Evolutionary conservation across 1,140 invertebrate genomes (phyloP).

Genomic region (Agrilus planipennis): DNA sequence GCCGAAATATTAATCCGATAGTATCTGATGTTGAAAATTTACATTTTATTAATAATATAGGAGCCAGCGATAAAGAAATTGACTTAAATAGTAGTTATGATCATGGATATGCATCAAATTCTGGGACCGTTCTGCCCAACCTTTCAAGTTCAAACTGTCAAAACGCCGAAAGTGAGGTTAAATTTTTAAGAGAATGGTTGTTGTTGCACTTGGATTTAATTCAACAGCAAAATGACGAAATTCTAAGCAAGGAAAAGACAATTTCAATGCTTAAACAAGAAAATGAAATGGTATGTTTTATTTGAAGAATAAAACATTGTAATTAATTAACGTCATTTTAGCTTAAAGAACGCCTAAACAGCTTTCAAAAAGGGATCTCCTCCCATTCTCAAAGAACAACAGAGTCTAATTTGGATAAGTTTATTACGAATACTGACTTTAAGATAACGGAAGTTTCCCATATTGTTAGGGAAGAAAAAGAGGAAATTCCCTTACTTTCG

Average conservation of each 20-base stretch:
- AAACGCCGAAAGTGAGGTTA: constrained; percentile 43
- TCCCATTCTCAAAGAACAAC: too few species aligned
- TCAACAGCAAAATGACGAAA: constrained; percentile 59
- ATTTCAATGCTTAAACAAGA: constrained; percentile 47
- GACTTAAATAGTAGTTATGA: constrained; percentile 22
- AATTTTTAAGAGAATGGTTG: constrained; percentile 50
- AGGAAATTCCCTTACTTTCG: too few species aligned
- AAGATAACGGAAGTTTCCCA: too few species aligned
- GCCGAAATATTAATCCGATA: constrained; percentile 30
- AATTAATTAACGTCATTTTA: constrained; percentile 19
- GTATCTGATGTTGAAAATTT: constrained; percentile 22
- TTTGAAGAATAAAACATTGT: not conserved
- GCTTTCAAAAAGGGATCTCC: constrained; percentile 44
- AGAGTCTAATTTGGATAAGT: too few species aligned
- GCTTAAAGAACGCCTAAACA: constrained; percentile 43
- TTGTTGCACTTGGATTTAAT: constrained; percentile 61
- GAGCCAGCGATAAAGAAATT: constrained; percentile 11
- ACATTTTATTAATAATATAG: constrained; percentile 18
- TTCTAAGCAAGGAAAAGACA: constrained; percentile 53
- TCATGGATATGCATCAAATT: constrained; percentile 30
- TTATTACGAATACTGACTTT: too few species aligned
- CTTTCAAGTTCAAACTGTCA: constrained; percentile 33
- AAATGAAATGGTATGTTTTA: constrained; percentile 47
- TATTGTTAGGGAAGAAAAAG: too few species aligned
- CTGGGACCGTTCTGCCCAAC: constrained; percentile 11